phyloP scores from a whole-genome alignment of 2,797 vertebrate species.

The Oreochromis grahami region DNA sequence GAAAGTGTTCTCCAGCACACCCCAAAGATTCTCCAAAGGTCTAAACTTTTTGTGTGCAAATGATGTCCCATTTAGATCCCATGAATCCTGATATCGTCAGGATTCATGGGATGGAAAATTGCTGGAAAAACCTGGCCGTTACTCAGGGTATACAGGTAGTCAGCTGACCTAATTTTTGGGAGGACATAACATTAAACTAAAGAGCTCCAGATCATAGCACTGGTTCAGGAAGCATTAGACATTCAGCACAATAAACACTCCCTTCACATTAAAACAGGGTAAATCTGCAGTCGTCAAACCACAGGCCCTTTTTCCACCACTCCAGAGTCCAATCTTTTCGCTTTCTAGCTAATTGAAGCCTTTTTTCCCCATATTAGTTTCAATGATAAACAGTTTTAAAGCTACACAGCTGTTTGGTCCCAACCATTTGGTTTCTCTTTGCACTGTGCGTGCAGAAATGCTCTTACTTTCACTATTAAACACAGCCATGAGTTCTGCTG shows the following conservation, averaged over 20 bases:
- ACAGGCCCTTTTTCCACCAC: not conserved
- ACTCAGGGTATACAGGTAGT: not conserved
- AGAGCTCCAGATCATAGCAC: not conserved
- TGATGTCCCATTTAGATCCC: not conserved
- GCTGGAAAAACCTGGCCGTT: not conserved
- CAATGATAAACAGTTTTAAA: not conserved
- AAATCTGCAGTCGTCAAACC: not conserved
- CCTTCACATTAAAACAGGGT: not conserved
- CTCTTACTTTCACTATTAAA: not conserved
- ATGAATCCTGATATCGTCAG: rapidly evolving
- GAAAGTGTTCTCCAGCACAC: not conserved
- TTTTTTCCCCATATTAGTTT: not conserved
- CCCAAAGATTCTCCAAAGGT: not conserved
- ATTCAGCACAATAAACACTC: not conserved
- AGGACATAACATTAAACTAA: not conserved
- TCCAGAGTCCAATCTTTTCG: not conserved
- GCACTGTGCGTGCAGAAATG: not conserved
- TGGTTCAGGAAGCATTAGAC: not conserved
- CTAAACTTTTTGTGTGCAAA: not conserved
- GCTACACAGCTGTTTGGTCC: not conserved
- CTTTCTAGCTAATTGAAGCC: not conserved
- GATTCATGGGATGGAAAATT: not conserved
- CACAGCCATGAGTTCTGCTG: not conserved
- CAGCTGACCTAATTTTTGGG: not conserved
- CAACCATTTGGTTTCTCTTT: not conserved